phyloP scores from a whole-genome alignment of 2,888 invertebrate species.

The Platycheirus albimanus region DNA sequence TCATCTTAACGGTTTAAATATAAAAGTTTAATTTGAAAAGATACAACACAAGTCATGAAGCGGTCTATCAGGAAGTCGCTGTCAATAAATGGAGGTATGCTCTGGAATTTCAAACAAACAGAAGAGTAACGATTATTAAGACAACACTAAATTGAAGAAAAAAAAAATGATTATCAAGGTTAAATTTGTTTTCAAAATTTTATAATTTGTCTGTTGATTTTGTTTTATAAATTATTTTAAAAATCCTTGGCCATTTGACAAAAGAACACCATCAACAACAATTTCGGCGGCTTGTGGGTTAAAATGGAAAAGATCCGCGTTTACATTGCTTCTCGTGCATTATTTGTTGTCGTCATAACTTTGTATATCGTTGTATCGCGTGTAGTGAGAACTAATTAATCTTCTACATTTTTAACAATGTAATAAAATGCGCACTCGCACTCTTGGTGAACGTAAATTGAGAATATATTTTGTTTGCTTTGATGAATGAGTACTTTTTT shows the following conservation, averaged over 20 bases:
- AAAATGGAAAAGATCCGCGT: constrained; percentile 21
- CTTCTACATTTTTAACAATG: constrained; percentile 1
- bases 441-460: constrained; percentile 5
- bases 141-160: too few relatives aligned
- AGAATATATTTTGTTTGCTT: constrained; percentile 39
- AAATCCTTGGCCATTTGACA: constrained; percentile 65
- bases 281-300: constrained; percentile 25
- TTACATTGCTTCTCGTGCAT: background rate
- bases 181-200: constrained; percentile 25
- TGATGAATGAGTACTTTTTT: constrained; percentile 16
- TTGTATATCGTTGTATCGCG: background rate
- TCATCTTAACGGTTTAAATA: background rate
- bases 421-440: constrained; percentile 34
- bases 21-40: background rate
- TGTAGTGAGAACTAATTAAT: constrained; percentile 31
- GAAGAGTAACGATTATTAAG: background rate
- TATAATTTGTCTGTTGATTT: constrained; percentile 22
- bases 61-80: constrained; percentile 66
- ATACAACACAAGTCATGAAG: constrained; percentile 57
- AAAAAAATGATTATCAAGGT: constrained; percentile 13
- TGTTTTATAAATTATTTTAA: constrained; percentile 56
- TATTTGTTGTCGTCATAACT: constrained; percentile 12
- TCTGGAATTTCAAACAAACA: background rate
- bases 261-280: constrained; percentile 17
- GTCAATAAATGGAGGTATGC: constrained; percentile 65